Evolutionary conservation across 2,797 vertebrate genomes (phyloP).

Genomic region (Sebastiscus tertius): DNA sequence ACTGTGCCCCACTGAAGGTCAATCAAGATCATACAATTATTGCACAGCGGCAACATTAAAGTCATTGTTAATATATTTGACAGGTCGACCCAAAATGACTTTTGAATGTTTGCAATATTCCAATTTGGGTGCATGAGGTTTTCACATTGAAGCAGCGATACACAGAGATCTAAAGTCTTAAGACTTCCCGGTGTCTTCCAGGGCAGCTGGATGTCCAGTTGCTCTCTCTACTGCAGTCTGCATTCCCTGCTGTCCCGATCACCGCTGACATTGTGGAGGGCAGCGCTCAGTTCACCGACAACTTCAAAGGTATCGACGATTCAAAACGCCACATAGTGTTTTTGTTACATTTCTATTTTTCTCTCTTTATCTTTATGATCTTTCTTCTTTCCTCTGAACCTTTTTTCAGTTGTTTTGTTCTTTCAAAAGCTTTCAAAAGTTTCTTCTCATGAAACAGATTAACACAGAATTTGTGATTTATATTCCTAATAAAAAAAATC

Average conservation of each 20-base stretch:
- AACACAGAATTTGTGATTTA: no score
- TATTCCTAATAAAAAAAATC: no score
- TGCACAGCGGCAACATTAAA: background rate
- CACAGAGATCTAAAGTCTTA: background rate
- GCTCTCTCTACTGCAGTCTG: conserved; percentile 67
- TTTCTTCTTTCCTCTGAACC: background rate
- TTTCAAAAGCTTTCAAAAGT: no score
- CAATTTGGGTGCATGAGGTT: background rate
- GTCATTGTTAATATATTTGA: background rate
- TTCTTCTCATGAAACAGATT: no score
- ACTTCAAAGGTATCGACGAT: conserved; percentile 66
- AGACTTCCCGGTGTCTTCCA: conserved; percentile 29
- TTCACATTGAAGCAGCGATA: background rate
- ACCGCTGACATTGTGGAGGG: conserved; percentile 72
- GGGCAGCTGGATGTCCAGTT: conserved; percentile 75
- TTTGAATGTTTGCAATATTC: background rate
- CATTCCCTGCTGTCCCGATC: conserved; percentile 53
- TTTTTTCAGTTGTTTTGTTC: no score
- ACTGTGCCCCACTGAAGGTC: background rate
- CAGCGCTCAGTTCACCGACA: conserved; percentile 59
- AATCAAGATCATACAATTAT: background rate
- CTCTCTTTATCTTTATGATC: no score
- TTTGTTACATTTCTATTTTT: no score
- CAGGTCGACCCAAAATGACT: no score
- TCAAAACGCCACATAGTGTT: background rate